A percentile compares a stretch with the other conserved stretches of the same genome.
Evolutionary conservation across 2,888 invertebrate genomes (phyloP).

Genomic region (Dendrolimus houi): DNA sequence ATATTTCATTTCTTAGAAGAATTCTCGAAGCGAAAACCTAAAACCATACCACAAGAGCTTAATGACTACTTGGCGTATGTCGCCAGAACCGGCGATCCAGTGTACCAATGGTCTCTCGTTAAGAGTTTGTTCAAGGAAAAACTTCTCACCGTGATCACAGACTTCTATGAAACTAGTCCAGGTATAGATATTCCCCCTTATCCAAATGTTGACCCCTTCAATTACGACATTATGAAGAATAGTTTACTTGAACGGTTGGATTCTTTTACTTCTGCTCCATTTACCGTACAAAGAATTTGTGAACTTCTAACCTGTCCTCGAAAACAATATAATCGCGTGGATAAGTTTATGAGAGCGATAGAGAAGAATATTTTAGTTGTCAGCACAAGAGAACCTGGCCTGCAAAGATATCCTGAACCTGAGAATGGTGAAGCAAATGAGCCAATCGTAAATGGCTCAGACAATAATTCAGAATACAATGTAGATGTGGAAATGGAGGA

Average conservation of each 20-base stretch:
- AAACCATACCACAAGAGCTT: conserved; percentile 90
- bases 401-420: conserved; percentile 75
- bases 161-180: conserved; percentile 89
- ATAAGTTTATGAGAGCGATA: conserved; percentile 97
- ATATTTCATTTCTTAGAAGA: conserved; percentile 89
- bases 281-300: conserved; percentile 96
- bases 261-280: conserved; percentile 92
- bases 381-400: conserved; percentile 82
- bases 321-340: conserved; percentile 95
- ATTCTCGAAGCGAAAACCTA: conserved; percentile 84
- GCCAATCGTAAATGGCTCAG: conserved; percentile 77
- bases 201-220: conserved; percentile 94
- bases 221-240: conserved; percentile 92
- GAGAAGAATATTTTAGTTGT: conserved; percentile 96
- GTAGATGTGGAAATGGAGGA: conserved; percentile 75
- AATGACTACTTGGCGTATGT: conserved; percentile 94
- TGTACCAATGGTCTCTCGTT: conserved; percentile 93
- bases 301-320: conserved; percentile 93
- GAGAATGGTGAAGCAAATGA: conserved; percentile 81
- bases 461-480: conserved; percentile 71
- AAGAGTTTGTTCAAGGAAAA: conserved; percentile 93
- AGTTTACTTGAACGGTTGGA: conserved; percentile 88
- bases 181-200: conserved; percentile 87
- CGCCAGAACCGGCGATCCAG: conserved; percentile 95
- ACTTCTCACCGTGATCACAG: conserved; percentile 88